Base-by-base conservation (phyloP, 2,888 invertebrate genomes). In the Plutella xylostella region DNA sequence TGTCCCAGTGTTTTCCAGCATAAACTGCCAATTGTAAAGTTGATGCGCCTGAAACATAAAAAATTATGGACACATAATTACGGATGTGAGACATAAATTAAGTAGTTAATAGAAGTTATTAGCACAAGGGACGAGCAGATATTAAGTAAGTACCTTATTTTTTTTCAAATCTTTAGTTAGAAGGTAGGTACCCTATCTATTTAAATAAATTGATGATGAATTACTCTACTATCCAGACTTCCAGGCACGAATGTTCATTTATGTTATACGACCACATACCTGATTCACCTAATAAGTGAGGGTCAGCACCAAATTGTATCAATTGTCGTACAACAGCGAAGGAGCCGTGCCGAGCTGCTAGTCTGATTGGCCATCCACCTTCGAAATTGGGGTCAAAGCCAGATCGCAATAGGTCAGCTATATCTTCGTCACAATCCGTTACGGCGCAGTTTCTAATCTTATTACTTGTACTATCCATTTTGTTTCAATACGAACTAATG, bases 11-110 rank as follows among this genome's bases (percentile, higher is more conserved):
- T 45, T 66, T 53, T 17, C 66, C 67, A 18, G 82, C 77, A 56
- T 66, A 83, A 17, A 83, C 80, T 2, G 82, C 83, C 38, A 82
- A 53, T 57, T 83, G 83, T 49, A 83, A 63, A 12, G 79, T 75
- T 14, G 83, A 80, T 17, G 83, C 82, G 43, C 82, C 83, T 83
- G 47, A 14, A 64, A n/a, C n/a, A n/a, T n/a, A n/a, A n/a, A n/a
- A n/a, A n/a, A n/a, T n/a, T n/a, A n/a, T n/a, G n/a, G n/a, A n/a
- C n/a, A n/a, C n/a, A n/a, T n/a, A n/a, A n/a, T n/a, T n/a, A n/a
- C n/a, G n/a, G n/a, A n/a, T n/a, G n/a, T n/a, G n/a, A n/a, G n/a
- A n/a, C n/a, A n/a, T n/a, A n/a, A n/a, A n/a, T n/a, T n/a, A n/a
- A n/a, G n/a, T n/a, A n/a, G n/a, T n/a, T n/a, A n/a, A n/a, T n/a